phyloP scores from a whole-genome alignment of 2,888 invertebrate species.

The Ennomos quercinarius region DNA sequence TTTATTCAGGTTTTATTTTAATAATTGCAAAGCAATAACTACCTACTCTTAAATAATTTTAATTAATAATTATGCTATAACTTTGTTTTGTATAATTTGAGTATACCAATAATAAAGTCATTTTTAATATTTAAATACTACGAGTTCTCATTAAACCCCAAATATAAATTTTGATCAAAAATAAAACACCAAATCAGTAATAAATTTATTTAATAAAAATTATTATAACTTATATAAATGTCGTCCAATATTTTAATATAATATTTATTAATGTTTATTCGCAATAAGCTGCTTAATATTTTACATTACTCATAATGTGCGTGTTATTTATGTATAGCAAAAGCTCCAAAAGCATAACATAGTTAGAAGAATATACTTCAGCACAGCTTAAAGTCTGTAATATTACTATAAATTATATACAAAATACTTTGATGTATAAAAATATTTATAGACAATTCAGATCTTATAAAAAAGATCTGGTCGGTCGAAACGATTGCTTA shows the following conservation, averaged over 20 bases:
- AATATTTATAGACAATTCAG: constrained; percentile 80
- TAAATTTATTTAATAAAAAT: constrained; percentile 75
- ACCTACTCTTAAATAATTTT: background rate
- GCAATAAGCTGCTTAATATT: constrained; percentile 78
- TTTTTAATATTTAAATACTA: constrained; percentile 15
- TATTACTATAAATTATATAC: constrained; percentile 76
- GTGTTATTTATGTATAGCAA: constrained; percentile 64
- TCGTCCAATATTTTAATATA: constrained; percentile 56
- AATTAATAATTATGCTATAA: too few relatives aligned
- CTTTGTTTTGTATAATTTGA: too few relatives aligned
- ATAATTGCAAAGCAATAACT: constrained; percentile 14
- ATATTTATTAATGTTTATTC: constrained; percentile 42
- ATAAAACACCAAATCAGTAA: constrained; percentile 53
- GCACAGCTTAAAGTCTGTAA: constrained; percentile 62
- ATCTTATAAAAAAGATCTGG: constrained; percentile 78
- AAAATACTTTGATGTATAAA: constrained; percentile 79
- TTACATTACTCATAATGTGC: constrained; percentile 61
- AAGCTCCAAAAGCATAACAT: constrained; percentile 76
- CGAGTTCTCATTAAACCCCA: background rate
- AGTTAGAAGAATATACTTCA: constrained; percentile 68
- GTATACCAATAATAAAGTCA: background rate
- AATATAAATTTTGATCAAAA: constrained; percentile 36
- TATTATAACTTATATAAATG: constrained; percentile 69
- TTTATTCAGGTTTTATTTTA: too few relatives aligned
- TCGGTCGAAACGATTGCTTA: constrained; percentile 83